Evolutionary conservation across 2,797 vertebrate genomes (phyloP), one percentile per base, ranked within the genome.

Genomic region (Phrynocephalus forsythii): DNA sequence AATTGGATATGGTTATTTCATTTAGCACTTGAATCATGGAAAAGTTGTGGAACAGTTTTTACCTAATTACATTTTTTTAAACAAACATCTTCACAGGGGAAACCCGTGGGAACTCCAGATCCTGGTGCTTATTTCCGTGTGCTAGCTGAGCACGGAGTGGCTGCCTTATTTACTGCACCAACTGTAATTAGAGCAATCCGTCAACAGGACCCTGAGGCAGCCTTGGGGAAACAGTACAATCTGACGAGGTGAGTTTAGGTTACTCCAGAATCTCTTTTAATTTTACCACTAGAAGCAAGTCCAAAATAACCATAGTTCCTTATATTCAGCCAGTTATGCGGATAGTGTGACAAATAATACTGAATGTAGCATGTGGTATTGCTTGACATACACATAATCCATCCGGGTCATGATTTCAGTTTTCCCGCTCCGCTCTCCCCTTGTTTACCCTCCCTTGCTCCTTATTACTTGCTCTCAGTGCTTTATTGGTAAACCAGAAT

Each of bases 81-180:
- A 95, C 94, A 93, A 91, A 92, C 96, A 85, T 96, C 90, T 94
- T 95, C 79, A 7, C 93, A 99, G 99, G 99, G 99, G 63, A 99
- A 99, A 94, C 99, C 99, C 15, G 98, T 99, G 84, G 99, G 98
- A 90, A 99, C 98, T 13, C 99, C 99, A 60, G 98, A 99, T 94
- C 97, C 98, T 0, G 98, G 98, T 2, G 98, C 98, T 0, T 99
- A 98, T 96, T 99, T 99, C 96, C 98, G 98, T 4, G 98, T 99
- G 85, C 94, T 99, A 73, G 98, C 98, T 0, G 98, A 99, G 94
- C 97, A 99, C 86, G 97, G 97, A 78, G 97, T 96, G 15, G 95
- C 97, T 79, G 98, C 98, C 90, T 95, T 97, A 97, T 99, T 99
- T 95, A 99, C 98, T 18, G 98, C 98, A 0, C 99, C 99, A 67